A percentile compares a stretch with the other conserved stretches of the same genome.
Evolutionary conservation across 2,797 vertebrate genomes (phyloP).

Genomic region (Sparus aurata): DNA sequence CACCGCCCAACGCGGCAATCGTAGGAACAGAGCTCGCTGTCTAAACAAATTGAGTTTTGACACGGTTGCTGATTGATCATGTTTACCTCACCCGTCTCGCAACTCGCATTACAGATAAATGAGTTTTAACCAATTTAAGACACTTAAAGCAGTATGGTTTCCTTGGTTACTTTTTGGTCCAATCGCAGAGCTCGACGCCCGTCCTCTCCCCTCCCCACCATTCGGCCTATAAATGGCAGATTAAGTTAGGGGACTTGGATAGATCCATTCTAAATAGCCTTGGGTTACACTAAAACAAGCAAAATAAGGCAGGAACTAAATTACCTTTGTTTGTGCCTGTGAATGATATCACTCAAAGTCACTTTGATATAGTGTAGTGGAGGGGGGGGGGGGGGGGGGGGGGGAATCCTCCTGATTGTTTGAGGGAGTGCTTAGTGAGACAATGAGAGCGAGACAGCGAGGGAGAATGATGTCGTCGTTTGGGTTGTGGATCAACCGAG

Average conservation of each 20-base stretch:
- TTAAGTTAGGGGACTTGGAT: conserved; percentile 84
- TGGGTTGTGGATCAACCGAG: neutral
- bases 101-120: conserved; percentile 79
- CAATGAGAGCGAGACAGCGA: conserved; percentile 1
- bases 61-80: conserved; percentile 79
- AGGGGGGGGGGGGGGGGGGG: conserved; percentile 23
- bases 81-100: conserved; percentile 78
- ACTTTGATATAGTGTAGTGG: conserved; percentile 59
- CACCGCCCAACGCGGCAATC: conserved; percentile 31
- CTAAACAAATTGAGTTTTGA: conserved; percentile 74
- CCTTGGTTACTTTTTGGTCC: conserved; percentile 84
- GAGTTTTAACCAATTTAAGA: conserved; percentile 82
- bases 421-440: conserved; percentile 34
- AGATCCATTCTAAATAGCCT: conserved; percentile 85
- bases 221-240: conserved; percentile 83
- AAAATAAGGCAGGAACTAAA: conserved; percentile 84
- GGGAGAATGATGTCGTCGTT: conserved; percentile 5
- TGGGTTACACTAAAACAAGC: conserved; percentile 83
- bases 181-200: conserved; percentile 72
- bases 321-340: conserved; percentile 80
- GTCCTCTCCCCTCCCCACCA: conserved; percentile 73
- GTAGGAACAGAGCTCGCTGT: conserved; percentile 45
- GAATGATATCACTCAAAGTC: conserved; percentile 81
- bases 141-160: conserved; percentile 78
- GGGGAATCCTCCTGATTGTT: conserved; percentile 44